These are phyloP conservation scores for Drepana falcataria DNA, from an alignment of 2,888 invertebrate species.

Conservation along the genomic window DNA sequence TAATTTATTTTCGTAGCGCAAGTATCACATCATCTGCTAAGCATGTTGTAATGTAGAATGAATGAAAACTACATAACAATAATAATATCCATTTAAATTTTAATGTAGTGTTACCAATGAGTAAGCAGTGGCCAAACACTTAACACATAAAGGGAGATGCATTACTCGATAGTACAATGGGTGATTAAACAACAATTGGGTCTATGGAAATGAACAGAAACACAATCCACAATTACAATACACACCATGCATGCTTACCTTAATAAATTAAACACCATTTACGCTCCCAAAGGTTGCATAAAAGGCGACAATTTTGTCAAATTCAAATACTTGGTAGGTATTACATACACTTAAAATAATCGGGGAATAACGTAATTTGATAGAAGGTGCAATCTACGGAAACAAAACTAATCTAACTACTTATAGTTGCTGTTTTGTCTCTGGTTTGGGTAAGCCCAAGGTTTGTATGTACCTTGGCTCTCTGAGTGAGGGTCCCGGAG, in stretches of 20 bases:
- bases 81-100: not conserved
- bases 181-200: conserved; percentile 14
- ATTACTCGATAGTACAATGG: not conserved
- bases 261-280: conserved; percentile 75
- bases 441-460: too few species aligned
- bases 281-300: conserved; percentile 77
- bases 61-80: conserved; percentile 10
- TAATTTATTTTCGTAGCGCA: conserved; percentile 24
- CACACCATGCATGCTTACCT: conserved; percentile 78
- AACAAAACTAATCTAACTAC: conserved; percentile 73
- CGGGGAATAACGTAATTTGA: conserved; percentile 63
- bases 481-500: conserved; percentile 89
- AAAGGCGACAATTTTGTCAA: conserved; percentile 76
- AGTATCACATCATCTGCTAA: conserved; percentile 22
- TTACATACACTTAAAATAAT: conserved; percentile 60
- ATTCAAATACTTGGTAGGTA: conserved; percentile 52
- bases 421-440: conserved; percentile 28
- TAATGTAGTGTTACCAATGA: conserved; percentile 15
- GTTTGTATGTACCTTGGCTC: conserved; percentile 83
- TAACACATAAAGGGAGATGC: not conserved
- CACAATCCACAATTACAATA: conserved; percentile 39
- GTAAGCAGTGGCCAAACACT: conserved; percentile 4
- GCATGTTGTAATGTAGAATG: conserved; percentile 23
- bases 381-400: conserved; percentile 69
- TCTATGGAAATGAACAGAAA: conserved; percentile 29